A percentile compares a stretch with the other conserved stretches of the same genome.
phyloP scores from a whole-genome alignment of 2,113 vertebrate genomes.

The Aegotheles bennettii region DNA sequence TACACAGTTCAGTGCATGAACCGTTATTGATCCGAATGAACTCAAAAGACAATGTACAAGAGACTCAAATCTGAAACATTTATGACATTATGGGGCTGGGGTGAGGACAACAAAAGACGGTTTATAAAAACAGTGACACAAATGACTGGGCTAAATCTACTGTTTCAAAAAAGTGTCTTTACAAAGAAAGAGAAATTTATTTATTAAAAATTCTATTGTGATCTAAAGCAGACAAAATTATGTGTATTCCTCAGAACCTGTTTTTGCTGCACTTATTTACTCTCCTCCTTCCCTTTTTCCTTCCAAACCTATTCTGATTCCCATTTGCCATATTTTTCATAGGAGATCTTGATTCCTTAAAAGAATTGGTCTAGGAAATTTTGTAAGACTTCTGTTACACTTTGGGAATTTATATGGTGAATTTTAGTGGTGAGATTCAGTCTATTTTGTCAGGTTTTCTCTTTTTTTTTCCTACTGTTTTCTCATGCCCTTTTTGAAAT shows the following conservation, averaged over 20 bases:
- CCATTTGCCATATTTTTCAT: conserved; percentile 77
- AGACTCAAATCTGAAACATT: conserved; percentile 95
- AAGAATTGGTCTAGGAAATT: conserved; percentile 77
- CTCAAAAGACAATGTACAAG: conserved; percentile 99
- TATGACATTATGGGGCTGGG: conserved; percentile 66
- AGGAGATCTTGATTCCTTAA: conserved; percentile 69
- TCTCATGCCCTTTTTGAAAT: conserved; percentile 75
- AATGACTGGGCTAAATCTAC: conserved; percentile 95
- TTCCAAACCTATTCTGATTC: conserved; percentile 14
- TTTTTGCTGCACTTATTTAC: conserved; percentile 89
- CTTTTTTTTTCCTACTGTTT: conserved; percentile 33
- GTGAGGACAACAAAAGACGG: conserved; percentile 75
- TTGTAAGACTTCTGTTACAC: conserved; percentile 80
- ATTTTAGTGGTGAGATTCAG: conserved; percentile 83
- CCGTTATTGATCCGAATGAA: conserved; percentile 99
- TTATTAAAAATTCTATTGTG: conserved; percentile 99
- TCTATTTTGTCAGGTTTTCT: conserved; percentile 76
- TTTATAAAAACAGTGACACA: conserved; percentile 89
- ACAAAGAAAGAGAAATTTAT: conserved; percentile 98
- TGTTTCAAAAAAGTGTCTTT: conserved; percentile 99
- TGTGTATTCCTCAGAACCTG: conserved; percentile 92
- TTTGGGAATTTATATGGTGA: conserved; percentile 85
- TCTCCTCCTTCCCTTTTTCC: conserved; percentile 32
- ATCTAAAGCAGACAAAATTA: conserved; percentile 92
- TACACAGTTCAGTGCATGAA: conserved; percentile 99